Conservation (phyloP, 2,797 vertebrate species). For the Spinibarbus caldwelli region DNA sequence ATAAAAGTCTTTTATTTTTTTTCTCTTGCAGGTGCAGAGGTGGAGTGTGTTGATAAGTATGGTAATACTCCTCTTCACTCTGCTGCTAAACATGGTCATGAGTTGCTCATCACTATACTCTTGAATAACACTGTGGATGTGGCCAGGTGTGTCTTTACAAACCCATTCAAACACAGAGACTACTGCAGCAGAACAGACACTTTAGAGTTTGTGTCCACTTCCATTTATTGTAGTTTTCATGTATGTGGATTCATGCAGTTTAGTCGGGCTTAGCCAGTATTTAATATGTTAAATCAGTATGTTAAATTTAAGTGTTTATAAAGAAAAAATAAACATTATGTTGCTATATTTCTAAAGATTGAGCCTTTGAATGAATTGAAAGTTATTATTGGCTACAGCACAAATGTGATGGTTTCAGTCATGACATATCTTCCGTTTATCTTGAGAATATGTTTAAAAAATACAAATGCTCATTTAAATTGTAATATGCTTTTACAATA, state of each 20-base stretch:
- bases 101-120: slow-evolving; percentile 96
- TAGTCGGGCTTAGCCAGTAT: not conserved
- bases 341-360: not conserved
- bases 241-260: not conserved
- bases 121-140: slow-evolving; percentile 98
- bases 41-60: slow-evolving; percentile 94
- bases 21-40: slow-evolving; percentile 86
- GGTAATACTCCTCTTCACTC: slow-evolving; percentile 98
- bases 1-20: not conserved
- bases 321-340: not conserved
- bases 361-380: not conserved
- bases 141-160: slow-evolving; percentile 80
- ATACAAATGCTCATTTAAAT: not conserved
- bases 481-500: not conserved
- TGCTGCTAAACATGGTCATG: slow-evolving; percentile 97
- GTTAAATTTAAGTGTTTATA: not conserved
- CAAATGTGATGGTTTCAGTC: not conserved
- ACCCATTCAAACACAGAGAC: slow-evolving; percentile 28
- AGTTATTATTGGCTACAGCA: not conserved
- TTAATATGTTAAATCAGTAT: not conserved
- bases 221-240: not conserved
- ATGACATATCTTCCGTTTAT: not conserved
- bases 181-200: not conserved
- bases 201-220: not conserved
- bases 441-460: not conserved